Conservation (phyloP, 2,797 vertebrate genomes). For the Pangasius krempfi region DNA sequence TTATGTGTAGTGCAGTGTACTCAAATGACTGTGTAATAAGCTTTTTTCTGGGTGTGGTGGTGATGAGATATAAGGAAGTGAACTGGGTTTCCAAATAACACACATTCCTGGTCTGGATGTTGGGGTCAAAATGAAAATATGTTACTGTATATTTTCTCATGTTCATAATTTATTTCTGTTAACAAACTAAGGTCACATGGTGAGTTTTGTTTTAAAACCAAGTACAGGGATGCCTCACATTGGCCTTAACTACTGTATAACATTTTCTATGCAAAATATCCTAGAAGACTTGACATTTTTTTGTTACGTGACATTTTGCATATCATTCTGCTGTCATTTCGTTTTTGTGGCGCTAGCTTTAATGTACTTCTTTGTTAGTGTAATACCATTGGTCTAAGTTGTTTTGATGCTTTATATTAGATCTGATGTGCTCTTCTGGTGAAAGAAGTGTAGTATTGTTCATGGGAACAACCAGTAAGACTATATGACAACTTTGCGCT, state of each 20-base stretch:
- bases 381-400: not conserved
- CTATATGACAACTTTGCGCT: not conserved
- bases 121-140: not conserved
- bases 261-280: not conserved
- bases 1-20: not conserved
- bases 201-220: not conserved
- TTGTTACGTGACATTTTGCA: slow-evolving; percentile 11
- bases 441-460: not conserved
- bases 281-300: slow-evolving; percentile 20
- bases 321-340: not conserved
- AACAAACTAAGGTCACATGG: not conserved
- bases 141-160: not conserved
- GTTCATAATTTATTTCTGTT: not conserved
- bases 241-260: too few relatives aligned
- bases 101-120: slow-evolving; percentile 7
- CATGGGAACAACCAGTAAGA: not conserved
- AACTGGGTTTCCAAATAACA: slow-evolving; percentile 9
- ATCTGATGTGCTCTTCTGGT: not conserved
- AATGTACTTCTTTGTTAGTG: not conserved
- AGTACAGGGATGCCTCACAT: not conserved
- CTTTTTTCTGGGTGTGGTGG: not conserved
- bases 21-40: not conserved
- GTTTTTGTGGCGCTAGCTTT: slow-evolving; percentile 6
- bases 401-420: slow-evolving; percentile 23
- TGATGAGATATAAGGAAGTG: slow-evolving; percentile 7